Conservation (phyloP, 2,113 vertebrate genomes). For the Vulpes lagopus region DNA sequence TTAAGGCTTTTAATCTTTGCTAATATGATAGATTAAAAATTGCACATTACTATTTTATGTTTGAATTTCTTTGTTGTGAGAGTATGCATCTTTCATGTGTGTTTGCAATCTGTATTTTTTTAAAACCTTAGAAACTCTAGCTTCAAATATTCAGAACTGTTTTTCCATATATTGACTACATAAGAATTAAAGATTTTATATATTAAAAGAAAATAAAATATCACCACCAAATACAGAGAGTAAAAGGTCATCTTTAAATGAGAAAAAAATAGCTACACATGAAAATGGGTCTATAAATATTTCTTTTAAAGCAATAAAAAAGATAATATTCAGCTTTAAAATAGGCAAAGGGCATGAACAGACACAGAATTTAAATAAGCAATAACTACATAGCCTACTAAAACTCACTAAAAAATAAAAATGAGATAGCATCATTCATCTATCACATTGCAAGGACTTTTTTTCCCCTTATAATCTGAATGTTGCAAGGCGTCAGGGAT, state of each 20-base stretch:
- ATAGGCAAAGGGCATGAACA: background rate
- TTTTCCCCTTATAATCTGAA: background rate
- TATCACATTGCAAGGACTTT: background rate
- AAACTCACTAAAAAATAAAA: background rate
- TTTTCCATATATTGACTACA: background rate
- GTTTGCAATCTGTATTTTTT: background rate
- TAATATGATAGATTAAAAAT: background rate
- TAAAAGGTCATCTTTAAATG: background rate
- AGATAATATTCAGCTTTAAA: background rate
- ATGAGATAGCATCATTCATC: background rate
- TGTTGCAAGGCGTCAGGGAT: background rate
- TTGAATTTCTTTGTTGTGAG: background rate
- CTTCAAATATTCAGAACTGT: background rate
- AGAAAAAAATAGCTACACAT: background rate
- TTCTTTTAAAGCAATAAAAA: background rate
- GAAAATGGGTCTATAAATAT: background rate
- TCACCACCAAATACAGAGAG: background rate
- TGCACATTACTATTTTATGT: background rate
- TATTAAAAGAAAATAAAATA: constrained; percentile 12
- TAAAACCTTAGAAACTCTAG: background rate
- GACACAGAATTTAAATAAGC: background rate
- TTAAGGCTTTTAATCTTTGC: background rate
- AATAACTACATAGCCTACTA: background rate
- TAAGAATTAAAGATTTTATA: background rate
- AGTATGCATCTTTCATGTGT: background rate